Evolutionary conservation across 2,797 vertebrate genomes (phyloP).

Genomic region (Lerista edwardsae): DNA sequence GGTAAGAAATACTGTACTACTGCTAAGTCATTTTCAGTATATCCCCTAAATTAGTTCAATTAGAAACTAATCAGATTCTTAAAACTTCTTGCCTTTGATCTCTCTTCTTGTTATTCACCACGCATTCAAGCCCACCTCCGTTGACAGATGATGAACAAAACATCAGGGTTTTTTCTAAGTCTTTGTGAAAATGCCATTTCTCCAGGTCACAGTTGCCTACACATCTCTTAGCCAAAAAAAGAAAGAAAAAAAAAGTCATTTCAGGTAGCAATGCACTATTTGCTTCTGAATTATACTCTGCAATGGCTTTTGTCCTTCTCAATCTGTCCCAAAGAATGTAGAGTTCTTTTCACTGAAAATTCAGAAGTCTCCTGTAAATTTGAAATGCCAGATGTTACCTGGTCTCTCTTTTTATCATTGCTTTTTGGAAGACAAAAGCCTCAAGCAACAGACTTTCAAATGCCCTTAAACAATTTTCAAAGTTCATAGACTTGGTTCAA

Average conservation of each 20-base stretch:
- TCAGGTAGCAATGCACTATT: neutral
- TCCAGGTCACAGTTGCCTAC: neutral
- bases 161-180: neutral
- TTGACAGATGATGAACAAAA: too few species aligned
- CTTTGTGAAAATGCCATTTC: neutral
- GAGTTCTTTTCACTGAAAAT: constrained; percentile 18
- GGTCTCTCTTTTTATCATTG: neutral
- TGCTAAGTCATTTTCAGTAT: neutral
- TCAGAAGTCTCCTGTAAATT: constrained; percentile 7
- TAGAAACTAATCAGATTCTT: neutral
- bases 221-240: rapidly evolving
- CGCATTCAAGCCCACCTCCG: neutral
- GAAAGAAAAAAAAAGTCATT: constrained; percentile 9
- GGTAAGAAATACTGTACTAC: too few species aligned
- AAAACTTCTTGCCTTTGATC: neutral
- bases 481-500: neutral
- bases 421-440: neutral
- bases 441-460: neutral
- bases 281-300: neutral
- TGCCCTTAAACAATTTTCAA: neutral
- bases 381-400: neutral
- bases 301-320: neutral
- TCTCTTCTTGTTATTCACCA: neutral
- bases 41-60: neutral
- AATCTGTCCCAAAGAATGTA: neutral